Evolutionary conservation across 2,113 vertebrate genomes (phyloP).

Genomic region (Perccottus glenii): DNA sequence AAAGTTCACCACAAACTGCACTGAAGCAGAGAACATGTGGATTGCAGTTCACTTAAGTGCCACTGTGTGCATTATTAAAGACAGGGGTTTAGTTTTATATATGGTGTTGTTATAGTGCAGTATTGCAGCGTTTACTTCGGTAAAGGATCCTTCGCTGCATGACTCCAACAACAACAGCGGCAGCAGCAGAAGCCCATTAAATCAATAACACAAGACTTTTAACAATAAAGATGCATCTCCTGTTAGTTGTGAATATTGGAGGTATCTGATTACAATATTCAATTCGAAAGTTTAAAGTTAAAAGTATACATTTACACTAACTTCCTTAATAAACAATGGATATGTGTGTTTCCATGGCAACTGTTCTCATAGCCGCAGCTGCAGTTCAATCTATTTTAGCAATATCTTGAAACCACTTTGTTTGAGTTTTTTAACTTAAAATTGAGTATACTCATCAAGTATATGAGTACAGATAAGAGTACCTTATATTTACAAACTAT

Average conservation of each 20-base stretch:
- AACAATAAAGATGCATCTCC: background rate
- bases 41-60: background rate
- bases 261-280: too few species aligned
- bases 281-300: too few species aligned
- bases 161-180: background rate
- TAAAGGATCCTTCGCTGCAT: background rate
- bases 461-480: too few species aligned
- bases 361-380: too few species aligned
- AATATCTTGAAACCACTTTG: too few species aligned
- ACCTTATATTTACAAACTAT: too few species aligned
- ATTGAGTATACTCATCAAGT: too few species aligned
- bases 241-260: background rate
- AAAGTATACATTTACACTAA: too few species aligned
- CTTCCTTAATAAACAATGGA: too few species aligned
- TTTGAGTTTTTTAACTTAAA: too few species aligned
- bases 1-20: background rate
- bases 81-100: background rate
- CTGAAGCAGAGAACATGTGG: background rate
- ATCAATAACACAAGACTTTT: background rate
- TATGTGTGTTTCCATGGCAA: too few species aligned
- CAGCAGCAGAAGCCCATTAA: background rate
- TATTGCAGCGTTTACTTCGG: background rate
- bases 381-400: too few species aligned
- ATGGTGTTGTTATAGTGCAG: background rate
- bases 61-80: constrained; percentile 4